Evolutionary conservation across 2,113 vertebrate genomes (phyloP).

Genomic region (Eptatretus burgeri): DNA sequence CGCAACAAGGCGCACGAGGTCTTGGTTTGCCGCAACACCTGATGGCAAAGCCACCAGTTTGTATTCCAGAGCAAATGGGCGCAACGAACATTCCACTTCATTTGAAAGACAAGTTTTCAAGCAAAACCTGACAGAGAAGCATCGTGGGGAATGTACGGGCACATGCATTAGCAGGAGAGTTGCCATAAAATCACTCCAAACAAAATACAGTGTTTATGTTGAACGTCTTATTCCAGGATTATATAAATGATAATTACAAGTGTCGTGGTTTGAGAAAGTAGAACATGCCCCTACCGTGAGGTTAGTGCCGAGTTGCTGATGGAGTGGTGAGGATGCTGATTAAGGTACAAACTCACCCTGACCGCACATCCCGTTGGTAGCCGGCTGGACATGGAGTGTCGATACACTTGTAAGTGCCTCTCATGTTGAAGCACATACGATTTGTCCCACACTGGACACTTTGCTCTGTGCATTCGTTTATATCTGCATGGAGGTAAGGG

Average conservation of each 20-base stretch:
- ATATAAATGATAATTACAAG: too few relatives aligned
- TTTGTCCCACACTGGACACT: conserved; percentile 49
- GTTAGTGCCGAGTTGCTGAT: too few relatives aligned
- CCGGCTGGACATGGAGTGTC: conserved; percentile 67
- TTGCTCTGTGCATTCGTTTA: conserved; percentile 63
- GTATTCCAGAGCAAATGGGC: conserved; percentile 71
- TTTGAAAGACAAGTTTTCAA: conserved; percentile 61
- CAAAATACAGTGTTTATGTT: too few relatives aligned
- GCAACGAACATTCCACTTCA: conserved; percentile 56
- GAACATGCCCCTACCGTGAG: too few relatives aligned
- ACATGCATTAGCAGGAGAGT: too few relatives aligned
- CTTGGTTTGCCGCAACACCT: conserved; percentile 67
- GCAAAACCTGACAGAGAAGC: conserved; percentile 34
- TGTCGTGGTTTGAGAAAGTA: too few relatives aligned
- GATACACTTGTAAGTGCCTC: conserved; percentile 70
- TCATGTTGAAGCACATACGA: conserved; percentile 81
- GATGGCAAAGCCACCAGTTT: conserved; percentile 76
- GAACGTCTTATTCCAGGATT: too few relatives aligned
- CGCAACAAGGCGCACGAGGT: conserved; percentile 70
- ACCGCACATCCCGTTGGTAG: conserved; percentile 41
- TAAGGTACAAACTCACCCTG: conserved; percentile 27
- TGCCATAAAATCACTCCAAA: too few relatives aligned
- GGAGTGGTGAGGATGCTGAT: too few relatives aligned
- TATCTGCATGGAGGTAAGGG: conserved; percentile 21
- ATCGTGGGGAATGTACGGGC: background rate